A percentile compares a stretch with the other conserved stretches of the same genome.
phyloP scores from a whole-genome alignment of 2,888 invertebrate genomes.

The Drosophila borealis region DNA sequence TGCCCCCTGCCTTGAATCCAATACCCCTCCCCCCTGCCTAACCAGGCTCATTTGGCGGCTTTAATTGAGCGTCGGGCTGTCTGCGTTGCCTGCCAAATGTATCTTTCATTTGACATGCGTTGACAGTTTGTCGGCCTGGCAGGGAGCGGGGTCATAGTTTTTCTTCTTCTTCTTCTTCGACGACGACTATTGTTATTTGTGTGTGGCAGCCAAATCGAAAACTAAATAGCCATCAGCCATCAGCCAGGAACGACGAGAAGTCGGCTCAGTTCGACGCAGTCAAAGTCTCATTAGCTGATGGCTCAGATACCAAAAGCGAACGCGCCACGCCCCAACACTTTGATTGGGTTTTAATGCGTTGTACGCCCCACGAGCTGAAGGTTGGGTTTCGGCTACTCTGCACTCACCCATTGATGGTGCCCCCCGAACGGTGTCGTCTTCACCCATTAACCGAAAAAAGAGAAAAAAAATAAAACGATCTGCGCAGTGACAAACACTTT shows the following conservation, averaged over 20 bases:
- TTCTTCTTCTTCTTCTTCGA: conserved; percentile 2
- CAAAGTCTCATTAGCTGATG: conserved; percentile 78
- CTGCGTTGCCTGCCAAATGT: conserved; percentile 64
- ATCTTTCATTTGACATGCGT: conserved; percentile 69
- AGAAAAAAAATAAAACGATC: conserved; percentile 40
- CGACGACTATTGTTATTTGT: conserved; percentile 10
- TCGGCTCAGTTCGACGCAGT: conserved; percentile 51
- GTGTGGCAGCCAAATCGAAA: conserved; percentile 68
- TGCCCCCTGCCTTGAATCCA: conserved; percentile 17
- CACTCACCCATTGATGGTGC: not conserved
- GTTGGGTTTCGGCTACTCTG: conserved; percentile 18
- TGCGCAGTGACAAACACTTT: conserved; percentile 68
- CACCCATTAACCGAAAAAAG: conserved; percentile 60
- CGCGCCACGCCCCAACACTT: conserved; percentile 42
- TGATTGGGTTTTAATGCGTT: conserved; percentile 78
- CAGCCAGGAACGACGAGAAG: conserved; percentile 26
- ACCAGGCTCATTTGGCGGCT: conserved; percentile 53
- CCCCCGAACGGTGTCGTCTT: conserved; percentile 51
- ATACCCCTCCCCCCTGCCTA: conserved; percentile 9
- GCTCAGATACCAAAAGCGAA: conserved; percentile 41
- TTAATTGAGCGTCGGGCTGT: conserved; percentile 66
- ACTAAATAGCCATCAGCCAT: conserved; percentile 66
- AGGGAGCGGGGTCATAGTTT: conserved; percentile 38
- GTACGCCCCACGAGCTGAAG: conserved; percentile 37
- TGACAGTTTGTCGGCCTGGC: conserved; percentile 63